Evolutionary conservation across 1,140 invertebrate species (phyloP).

Genomic region (Luehdorfia chinensis): DNA sequence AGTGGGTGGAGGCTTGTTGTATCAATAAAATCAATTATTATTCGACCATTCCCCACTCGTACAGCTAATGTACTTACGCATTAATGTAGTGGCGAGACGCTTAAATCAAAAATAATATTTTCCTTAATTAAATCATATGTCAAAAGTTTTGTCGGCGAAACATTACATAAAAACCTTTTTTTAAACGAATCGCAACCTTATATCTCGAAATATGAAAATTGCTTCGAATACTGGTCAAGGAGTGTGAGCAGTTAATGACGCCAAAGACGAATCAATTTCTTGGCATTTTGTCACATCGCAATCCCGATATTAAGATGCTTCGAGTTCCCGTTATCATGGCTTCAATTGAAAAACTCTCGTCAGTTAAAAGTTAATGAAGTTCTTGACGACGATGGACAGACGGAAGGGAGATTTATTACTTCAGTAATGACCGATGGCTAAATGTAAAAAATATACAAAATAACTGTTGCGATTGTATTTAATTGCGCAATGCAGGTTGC

Average conservation of each 20-base stretch:
- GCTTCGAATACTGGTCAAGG: slow-evolving; percentile 5
- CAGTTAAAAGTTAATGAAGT: slow-evolving; percentile 57
- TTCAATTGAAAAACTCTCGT: slow-evolving; percentile 49
- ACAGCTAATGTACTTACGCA: background rate
- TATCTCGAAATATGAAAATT: background rate
- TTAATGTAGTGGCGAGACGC: background rate
- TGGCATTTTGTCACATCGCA: slow-evolving; percentile 46
- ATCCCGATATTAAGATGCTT: slow-evolving; percentile 47
- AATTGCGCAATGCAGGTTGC: slow-evolving; percentile 35
- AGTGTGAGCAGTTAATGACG: slow-evolving; percentile 21
- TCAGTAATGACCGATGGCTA: slow-evolving; percentile 51
- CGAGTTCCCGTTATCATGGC: slow-evolving; percentile 37
- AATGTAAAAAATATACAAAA: slow-evolving; percentile 45
- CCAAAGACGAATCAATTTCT: slow-evolving; percentile 34
- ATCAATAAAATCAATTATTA: slow-evolving; percentile 32
- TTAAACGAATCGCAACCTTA: slow-evolving; percentile 5
- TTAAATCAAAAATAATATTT: too few species aligned
- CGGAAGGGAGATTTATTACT: slow-evolving; percentile 58
- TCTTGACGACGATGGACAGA: slow-evolving; percentile 53
- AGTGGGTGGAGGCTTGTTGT: slow-evolving; percentile 40
- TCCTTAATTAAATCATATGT: slow-evolving; percentile 22
- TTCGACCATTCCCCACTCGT: slow-evolving; percentile 17
- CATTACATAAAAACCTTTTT: too few species aligned
- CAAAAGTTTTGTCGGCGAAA: slow-evolving; percentile 10
- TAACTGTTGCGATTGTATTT: slow-evolving; percentile 34